Evolutionary conservation across 2,888 invertebrate species (phyloP).

Genomic region (Drosophila mimica): DNA sequence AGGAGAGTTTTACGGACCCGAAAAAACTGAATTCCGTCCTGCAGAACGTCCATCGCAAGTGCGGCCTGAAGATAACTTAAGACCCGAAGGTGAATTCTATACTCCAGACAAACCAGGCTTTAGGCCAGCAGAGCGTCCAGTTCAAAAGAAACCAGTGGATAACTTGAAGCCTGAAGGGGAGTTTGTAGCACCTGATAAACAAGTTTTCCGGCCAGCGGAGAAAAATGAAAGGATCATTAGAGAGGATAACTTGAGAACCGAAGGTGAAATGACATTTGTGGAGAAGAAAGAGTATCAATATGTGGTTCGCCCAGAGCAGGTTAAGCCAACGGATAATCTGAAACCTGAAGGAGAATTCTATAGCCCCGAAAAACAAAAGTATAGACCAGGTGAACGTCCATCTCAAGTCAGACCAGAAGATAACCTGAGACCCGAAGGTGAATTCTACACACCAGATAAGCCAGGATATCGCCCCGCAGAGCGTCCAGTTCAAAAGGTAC

Average conservation of each 20-base stretch:
- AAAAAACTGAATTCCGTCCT: conserved; percentile 84
- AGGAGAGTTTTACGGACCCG: conserved; percentile 85
- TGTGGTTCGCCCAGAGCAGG: background rate
- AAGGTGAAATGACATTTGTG: conserved; percentile 83
- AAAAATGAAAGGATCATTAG: background rate
- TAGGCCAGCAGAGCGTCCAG: conserved; percentile 84
- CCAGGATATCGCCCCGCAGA: conserved; percentile 66
- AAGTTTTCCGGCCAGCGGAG: background rate
- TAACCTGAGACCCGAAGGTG: conserved; percentile 86
- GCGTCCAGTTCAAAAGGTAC: conserved; percentile 63
- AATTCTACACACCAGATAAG: conserved; percentile 86
- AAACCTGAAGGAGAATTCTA: conserved; percentile 87
- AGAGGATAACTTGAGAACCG: conserved; percentile 86
- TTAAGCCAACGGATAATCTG: conserved; percentile 85
- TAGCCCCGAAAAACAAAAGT: conserved; percentile 84
- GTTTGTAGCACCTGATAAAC: background rate
- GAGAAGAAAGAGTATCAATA: background rate
- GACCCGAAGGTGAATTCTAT: conserved; percentile 84
- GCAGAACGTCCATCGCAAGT: conserved; percentile 84
- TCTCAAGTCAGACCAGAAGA: conserved; percentile 86
- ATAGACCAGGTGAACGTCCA: conserved; percentile 85
- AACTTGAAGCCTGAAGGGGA: conserved; percentile 87
- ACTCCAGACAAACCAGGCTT: conserved; percentile 85
- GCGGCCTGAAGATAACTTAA: conserved; percentile 85
- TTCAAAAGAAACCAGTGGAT: conserved; percentile 86